phyloP scores from a whole-genome alignment of 2,888 invertebrate species.

The Meta bourneti region DNA sequence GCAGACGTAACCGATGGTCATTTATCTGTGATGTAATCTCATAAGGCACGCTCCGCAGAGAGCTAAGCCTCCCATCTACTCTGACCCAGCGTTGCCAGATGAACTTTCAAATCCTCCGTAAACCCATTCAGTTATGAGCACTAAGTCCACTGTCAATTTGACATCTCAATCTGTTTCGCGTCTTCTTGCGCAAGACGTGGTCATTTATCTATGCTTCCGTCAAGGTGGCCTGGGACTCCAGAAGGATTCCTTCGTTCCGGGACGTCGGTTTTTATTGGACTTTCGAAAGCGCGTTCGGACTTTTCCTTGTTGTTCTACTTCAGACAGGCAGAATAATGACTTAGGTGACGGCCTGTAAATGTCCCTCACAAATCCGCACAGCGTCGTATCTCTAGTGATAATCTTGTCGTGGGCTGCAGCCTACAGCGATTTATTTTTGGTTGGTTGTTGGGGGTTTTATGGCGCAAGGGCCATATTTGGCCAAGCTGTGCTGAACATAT shows the following conservation, averaged over 20 bases:
- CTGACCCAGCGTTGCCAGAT: neutral
- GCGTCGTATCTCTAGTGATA: too few relatives aligned
- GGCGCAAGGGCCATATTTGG: too few relatives aligned
- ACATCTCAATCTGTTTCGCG: constrained; percentile 41
- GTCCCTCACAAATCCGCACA: too few relatives aligned
- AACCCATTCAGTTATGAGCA: neutral
- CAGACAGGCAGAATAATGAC: too few relatives aligned
- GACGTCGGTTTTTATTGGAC: constrained; percentile 34
- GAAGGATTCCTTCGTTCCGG: constrained; percentile 14
- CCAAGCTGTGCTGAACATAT: too few relatives aligned
- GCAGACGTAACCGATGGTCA: neutral
- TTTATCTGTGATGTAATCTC: constrained; percentile 31
- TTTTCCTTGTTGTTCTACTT: too few relatives aligned
- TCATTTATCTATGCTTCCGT: constrained; percentile 45
- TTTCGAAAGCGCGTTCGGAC: neutral
- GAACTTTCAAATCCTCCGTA: constrained; percentile 31
- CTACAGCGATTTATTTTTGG: too few relatives aligned
- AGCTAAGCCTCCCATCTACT: neutral
- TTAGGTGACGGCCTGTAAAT: neutral
- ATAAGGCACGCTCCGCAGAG: constrained; percentile 5
- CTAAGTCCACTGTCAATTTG: constrained; percentile 7
- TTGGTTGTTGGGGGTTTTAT: too few relatives aligned
- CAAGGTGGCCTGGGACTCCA: constrained; percentile 5
- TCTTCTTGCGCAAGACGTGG: constrained; percentile 28
- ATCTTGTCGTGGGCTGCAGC: too few relatives aligned